These are phyloP conservation scores for Acronicta leporina DNA, from an alignment of 2,888 invertebrate genomes.

Conservation along the genomic window DNA sequence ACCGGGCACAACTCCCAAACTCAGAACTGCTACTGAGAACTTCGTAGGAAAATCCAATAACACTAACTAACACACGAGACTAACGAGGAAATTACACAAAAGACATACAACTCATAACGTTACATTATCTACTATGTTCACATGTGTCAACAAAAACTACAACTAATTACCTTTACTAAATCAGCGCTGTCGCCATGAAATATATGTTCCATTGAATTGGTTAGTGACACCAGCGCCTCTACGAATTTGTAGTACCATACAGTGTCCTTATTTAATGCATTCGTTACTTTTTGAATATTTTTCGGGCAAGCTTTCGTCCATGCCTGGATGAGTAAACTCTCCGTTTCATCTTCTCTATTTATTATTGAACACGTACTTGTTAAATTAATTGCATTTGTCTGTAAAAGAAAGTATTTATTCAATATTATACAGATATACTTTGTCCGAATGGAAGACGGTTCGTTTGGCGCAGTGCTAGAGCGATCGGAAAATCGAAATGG, in stretches of 20 bases:
- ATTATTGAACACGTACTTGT: constrained; percentile 68
- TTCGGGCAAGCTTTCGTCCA: constrained; percentile 73
- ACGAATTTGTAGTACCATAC: constrained; percentile 72
- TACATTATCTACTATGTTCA: constrained; percentile 9
- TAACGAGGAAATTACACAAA: too few relatives aligned
- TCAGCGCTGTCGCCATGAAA: constrained; percentile 55
- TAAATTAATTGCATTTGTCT: constrained; percentile 70
- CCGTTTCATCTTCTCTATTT: constrained; percentile 57
- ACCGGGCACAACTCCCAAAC: too few relatives aligned
- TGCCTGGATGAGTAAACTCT: constrained; percentile 59
- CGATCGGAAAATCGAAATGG: too few relatives aligned
- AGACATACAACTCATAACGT: not conserved
- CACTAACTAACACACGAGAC: too few relatives aligned
- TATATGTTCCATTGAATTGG: constrained; percentile 58
- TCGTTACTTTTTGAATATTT: constrained; percentile 43
- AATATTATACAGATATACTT: not conserved
- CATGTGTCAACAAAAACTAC: not conserved
- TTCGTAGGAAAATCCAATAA: too few relatives aligned
- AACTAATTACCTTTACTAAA: constrained; percentile 65
- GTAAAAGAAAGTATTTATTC: constrained; percentile 47
- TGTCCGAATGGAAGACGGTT: too few relatives aligned
- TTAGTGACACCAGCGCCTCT: constrained; percentile 65
- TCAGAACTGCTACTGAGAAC: too few relatives aligned
- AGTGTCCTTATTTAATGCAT: constrained; percentile 52
- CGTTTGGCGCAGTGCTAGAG: too few relatives aligned